phyloP scores from a whole-genome alignment of 2,113 vertebrate species.

The Nothocercus julius region DNA sequence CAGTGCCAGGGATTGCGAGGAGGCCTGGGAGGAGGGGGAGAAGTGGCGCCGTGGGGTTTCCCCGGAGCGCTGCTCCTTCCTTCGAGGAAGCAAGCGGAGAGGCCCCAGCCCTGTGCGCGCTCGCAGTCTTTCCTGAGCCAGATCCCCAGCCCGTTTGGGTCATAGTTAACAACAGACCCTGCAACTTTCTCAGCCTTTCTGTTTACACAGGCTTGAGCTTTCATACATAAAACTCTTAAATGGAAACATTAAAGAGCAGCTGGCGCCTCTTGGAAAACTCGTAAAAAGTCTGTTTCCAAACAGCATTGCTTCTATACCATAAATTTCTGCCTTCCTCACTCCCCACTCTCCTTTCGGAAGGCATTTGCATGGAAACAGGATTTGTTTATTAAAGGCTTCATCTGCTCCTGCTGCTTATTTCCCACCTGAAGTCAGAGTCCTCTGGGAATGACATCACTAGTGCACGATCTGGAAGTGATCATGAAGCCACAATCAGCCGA shows the following conservation, averaged over 20 bases:
- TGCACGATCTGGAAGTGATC: constrained; percentile 53
- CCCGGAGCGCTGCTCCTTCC: neutral
- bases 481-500: constrained; percentile 36
- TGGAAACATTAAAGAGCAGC: constrained; percentile 75
- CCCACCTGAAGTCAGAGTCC: constrained; percentile 47
- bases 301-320: constrained; percentile 53
- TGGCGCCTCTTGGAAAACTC: constrained; percentile 72
- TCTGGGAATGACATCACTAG: constrained; percentile 5
- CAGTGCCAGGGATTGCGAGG: neutral
- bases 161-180: constrained; percentile 30
- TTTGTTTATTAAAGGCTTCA: constrained; percentile 59
- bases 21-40: neutral
- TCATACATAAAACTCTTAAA: constrained; percentile 72
- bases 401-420: constrained; percentile 59
- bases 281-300: constrained; percentile 74
- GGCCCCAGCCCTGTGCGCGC: neutral
- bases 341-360: constrained; percentile 27
- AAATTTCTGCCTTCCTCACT: constrained; percentile 56
- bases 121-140: neutral
- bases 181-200: constrained; percentile 58
- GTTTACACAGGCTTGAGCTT: constrained; percentile 64
- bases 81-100: accelerated
- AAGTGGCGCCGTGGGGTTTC: neutral
- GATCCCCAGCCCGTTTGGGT: constrained; percentile 1
- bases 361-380: constrained; percentile 68